Percentiles rank a stretch among this genome's conserved stretches.
Evolutionary conservation across 2,888 invertebrate species (phyloP).

Genomic region (Apamea epomidion): DNA sequence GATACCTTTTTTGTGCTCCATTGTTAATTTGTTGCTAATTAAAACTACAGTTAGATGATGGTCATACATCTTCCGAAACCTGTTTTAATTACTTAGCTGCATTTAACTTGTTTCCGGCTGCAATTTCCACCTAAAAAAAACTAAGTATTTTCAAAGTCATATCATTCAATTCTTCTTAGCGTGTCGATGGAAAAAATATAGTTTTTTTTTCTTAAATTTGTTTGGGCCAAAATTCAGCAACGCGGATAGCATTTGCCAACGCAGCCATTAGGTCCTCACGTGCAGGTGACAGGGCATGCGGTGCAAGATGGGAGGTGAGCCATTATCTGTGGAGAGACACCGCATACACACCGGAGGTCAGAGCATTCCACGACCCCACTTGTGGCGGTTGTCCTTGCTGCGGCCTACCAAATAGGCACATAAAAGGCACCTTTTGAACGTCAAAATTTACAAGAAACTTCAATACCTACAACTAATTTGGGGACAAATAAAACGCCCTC

Average conservation of each 20-base stretch:
- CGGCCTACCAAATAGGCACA: neutral
- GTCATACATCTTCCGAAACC: neutral
- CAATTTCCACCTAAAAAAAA: neutral
- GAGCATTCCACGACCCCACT: too few relatives aligned
- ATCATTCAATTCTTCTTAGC: neutral
- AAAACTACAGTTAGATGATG: neutral
- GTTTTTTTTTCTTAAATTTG: too few relatives aligned
- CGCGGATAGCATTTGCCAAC: too few relatives aligned
- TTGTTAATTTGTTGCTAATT: neutral
- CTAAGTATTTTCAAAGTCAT: neutral
- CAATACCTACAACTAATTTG: neutral
- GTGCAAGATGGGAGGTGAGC: too few relatives aligned
- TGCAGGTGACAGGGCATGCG: too few relatives aligned
- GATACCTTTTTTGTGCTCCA: neutral
- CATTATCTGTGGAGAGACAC: too few relatives aligned
- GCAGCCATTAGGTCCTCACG: too few relatives aligned
- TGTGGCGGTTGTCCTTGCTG: too few relatives aligned
- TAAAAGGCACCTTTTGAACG: neutral
- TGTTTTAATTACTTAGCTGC: neutral
- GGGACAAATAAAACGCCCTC: neutral
- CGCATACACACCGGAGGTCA: too few relatives aligned
- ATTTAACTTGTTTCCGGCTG: neutral
- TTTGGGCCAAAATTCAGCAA: too few relatives aligned
- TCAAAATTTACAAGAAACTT: neutral
- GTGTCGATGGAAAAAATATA: too few relatives aligned